Evolutionary conservation across 1,140 invertebrate species (phyloP).

Genomic region (Eufriesea mexicana): DNA sequence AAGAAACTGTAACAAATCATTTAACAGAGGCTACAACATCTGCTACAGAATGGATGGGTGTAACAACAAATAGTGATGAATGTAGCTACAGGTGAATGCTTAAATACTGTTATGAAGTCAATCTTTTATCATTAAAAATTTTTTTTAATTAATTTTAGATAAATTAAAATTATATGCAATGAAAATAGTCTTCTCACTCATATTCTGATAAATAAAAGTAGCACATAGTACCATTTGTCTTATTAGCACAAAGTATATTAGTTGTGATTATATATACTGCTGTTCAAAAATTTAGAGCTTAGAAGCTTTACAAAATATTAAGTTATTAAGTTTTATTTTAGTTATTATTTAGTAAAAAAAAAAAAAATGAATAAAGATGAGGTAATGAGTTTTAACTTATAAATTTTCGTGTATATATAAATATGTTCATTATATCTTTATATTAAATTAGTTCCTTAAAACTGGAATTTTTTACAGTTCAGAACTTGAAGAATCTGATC

Average conservation of each 20-base stretch:
- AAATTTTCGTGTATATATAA: too few species aligned
- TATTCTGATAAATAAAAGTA: not conserved
- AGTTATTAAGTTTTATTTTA: not conserved
- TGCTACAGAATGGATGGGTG: conserved; percentile 91
- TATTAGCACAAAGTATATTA: too few species aligned
- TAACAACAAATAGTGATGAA: conserved; percentile 93
- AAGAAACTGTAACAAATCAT: conserved; percentile 82
- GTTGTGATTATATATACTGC: too few species aligned
- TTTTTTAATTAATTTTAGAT: not conserved
- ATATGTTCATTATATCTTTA: not conserved
- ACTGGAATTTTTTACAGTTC: conserved; percentile 82
- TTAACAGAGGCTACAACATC: conserved; percentile 85
- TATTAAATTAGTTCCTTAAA: conserved; percentile 19
- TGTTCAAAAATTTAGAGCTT: not conserved
- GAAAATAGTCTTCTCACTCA: not conserved
- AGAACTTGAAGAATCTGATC: conserved; percentile 86
- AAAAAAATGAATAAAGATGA: not conserved
- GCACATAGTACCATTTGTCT: too few species aligned
- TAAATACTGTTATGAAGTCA: conserved; percentile 1
- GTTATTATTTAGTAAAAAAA: not conserved
- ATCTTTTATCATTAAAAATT: not conserved
- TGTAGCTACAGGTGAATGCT: conserved; percentile 87
- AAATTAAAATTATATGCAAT: not conserved
- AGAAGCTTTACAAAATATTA: not conserved
- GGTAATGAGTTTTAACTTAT: too few species aligned